These are phyloP conservation scores for Trachelus stipa DNA, from an alignment of 2,888 invertebrate genomes.

Conservation along the genomic window DNA sequence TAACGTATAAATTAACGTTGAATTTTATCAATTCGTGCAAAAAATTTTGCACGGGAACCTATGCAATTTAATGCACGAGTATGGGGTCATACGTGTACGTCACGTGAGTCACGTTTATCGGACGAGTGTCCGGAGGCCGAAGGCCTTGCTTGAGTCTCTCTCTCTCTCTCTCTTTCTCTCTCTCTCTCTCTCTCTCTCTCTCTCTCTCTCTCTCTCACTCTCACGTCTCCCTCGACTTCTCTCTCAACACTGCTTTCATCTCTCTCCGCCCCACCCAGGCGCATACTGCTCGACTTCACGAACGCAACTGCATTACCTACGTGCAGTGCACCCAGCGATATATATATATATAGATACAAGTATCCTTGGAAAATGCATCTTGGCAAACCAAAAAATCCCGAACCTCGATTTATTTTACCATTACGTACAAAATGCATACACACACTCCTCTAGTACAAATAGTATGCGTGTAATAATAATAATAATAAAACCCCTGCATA, in stretches of 20 bases:
- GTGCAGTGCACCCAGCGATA: neutral
- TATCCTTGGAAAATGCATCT: neutral
- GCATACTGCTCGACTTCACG: neutral
- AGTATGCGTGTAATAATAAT: neutral
- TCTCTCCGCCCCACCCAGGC: neutral
- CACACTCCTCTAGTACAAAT: neutral
- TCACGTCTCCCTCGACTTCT: neutral
- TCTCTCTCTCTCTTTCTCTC: conserved; percentile 6
- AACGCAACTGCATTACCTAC: neutral
- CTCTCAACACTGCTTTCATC: neutral
- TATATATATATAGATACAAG: neutral
- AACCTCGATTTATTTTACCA: neutral
- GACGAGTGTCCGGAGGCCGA: conserved; percentile 12
- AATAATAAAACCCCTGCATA: neutral
- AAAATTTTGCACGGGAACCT: neutral
- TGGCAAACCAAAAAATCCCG: neutral
- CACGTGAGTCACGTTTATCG: neutral
- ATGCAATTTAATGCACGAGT: neutral
- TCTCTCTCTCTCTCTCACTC: no score
- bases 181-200: conserved; percentile 6
- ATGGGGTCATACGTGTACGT: neutral
- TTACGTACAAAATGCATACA: neutral
- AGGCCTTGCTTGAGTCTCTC: conserved; percentile 6
- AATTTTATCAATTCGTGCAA: neutral
- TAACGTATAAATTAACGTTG: neutral